Conservation (phyloP, 2,888 invertebrate species). For the Drosophila macrospina region DNA sequence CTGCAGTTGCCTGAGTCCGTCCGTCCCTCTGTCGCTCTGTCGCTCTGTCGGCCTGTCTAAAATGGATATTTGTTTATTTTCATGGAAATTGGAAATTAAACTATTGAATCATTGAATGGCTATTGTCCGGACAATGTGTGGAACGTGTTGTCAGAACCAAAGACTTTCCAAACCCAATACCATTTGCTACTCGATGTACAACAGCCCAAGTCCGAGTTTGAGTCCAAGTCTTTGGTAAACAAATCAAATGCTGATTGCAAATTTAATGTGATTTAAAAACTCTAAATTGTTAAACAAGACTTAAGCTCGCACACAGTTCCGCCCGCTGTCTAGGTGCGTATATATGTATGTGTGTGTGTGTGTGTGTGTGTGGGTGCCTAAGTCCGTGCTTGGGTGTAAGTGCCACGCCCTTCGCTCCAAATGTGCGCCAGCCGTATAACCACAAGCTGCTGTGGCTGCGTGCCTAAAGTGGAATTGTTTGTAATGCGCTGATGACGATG, state of each 20-base stretch:
- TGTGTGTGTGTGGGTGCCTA: neutral
- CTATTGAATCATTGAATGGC: conserved; percentile 71
- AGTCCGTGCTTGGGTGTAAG: conserved; percentile 3
- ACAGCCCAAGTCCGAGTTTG: too few relatives aligned
- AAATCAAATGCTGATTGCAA: conserved; percentile 76
- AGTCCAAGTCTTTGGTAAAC: conserved; percentile 48
- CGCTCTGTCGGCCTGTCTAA: neutral
- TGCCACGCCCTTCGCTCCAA: conserved; percentile 34
- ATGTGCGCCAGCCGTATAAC: conserved; percentile 42
- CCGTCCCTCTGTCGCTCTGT: too few relatives aligned
- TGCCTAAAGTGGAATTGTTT: conserved; percentile 78
- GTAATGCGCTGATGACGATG: conserved; percentile 71
- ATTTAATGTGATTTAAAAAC: conserved; percentile 77
- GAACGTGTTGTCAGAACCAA: conserved; percentile 9
- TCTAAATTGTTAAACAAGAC: conserved; percentile 73
- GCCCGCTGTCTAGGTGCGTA: conserved; percentile 26
- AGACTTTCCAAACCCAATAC: conserved; percentile 2
- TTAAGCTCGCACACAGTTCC: conserved; percentile 39
- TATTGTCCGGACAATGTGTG: conserved; percentile 46
- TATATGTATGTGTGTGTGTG: neutral
- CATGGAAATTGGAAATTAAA: conserved; percentile 57
- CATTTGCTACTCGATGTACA: too few relatives aligned
- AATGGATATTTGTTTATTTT: conserved; percentile 62
- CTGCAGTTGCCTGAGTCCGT: neutral
- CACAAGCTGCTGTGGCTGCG: conserved; percentile 74